Base-by-base conservation (phyloP, 2,888 invertebrate genomes). In the Gari tellinella region DNA sequence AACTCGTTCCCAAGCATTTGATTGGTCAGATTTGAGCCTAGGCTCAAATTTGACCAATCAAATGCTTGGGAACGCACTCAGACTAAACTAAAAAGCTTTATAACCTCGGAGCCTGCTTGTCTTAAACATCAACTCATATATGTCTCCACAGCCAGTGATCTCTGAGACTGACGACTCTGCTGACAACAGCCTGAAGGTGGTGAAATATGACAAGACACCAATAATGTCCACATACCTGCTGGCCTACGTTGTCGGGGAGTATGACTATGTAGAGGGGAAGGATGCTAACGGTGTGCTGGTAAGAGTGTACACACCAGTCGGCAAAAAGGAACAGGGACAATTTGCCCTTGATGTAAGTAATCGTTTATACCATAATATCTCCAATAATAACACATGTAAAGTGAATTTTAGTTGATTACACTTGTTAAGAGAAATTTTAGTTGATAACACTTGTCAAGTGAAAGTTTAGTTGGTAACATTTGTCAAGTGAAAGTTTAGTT, bases 201-300 rank as follows among this genome's bases (percentile, higher is more conserved):
- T 96, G 25, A 94, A 94, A 74, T 98, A 97, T 92, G 95, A 95
- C 86, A 95, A 95, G 57, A 96, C 98, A 0, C 98, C 98, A 1
- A 93, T 96, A 73, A 99, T 99, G 98, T 97, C 97, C 10, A 98
- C 98, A 0, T 99, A 99, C 90, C 94, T 99, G 78, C 95, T 99
- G 60, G 98, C 98, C 0, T 95, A 96, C 51, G 96, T 97, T 7
- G 96, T 99, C 2, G 99, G 99, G 37, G 97, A 99, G 92, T 98
- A 96, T 92, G 98, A 99, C 91, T 97, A 95, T 92, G 95, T 99
- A 1, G 98, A 99, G 92, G 95, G 94, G 72, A 95, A 93, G 82
- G 96, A 97, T 0, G 93, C 94, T 40, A 97, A 97, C 92, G 97
- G 96, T 21, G 95, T 97, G 1, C 89, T 89, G 19, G 91, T 94